These are phyloP conservation scores for Drepana arcuata DNA, from an alignment of 1,140 invertebrate genomes.

Conservation along the genomic window DNA sequence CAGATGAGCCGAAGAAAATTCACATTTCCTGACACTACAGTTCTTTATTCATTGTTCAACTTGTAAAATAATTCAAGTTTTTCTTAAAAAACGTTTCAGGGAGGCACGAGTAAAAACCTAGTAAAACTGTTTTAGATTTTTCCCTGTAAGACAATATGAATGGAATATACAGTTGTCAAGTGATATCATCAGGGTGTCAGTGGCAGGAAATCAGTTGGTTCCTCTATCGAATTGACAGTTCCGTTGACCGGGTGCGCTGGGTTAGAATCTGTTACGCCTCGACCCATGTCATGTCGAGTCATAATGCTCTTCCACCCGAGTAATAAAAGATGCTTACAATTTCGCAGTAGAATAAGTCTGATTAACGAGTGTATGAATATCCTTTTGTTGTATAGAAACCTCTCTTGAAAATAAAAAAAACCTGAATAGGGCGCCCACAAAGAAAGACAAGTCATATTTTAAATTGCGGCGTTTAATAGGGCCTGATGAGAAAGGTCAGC, in stretches of 20 bases:
- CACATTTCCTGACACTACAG: too few relatives aligned
- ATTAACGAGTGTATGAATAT: conserved; percentile 23
- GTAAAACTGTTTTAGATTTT: too few relatives aligned
- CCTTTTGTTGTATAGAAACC: conserved; percentile 7
- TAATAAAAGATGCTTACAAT: conserved; percentile 31
- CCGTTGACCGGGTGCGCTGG: conserved; percentile 32
- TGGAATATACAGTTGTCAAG: too few relatives aligned
- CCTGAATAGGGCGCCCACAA: not conserved
- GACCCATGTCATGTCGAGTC: conserved; percentile 48
- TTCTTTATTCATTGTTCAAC: too few relatives aligned
- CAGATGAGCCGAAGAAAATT: too few relatives aligned
- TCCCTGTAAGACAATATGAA: too few relatives aligned
- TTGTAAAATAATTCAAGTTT: too few relatives aligned
- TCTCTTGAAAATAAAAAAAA: conserved; percentile 3
- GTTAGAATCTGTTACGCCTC: conserved; percentile 36
- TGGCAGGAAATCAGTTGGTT: conserved; percentile 48
- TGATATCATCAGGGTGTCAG: conserved; percentile 41
- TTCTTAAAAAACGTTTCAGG: too few relatives aligned
- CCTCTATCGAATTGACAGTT: conserved; percentile 54
- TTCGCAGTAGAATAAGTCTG: conserved; percentile 16
- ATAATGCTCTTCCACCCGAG: conserved; percentile 36
- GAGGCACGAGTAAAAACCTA: too few relatives aligned
- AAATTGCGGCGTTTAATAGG: too few relatives aligned
- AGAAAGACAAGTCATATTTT: conserved; percentile 6
- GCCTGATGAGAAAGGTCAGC: too few relatives aligned